These are phyloP conservation scores for Drosophila sp. DNA, from an alignment of 1,140 invertebrate species.

Conservation along the genomic window DNA sequence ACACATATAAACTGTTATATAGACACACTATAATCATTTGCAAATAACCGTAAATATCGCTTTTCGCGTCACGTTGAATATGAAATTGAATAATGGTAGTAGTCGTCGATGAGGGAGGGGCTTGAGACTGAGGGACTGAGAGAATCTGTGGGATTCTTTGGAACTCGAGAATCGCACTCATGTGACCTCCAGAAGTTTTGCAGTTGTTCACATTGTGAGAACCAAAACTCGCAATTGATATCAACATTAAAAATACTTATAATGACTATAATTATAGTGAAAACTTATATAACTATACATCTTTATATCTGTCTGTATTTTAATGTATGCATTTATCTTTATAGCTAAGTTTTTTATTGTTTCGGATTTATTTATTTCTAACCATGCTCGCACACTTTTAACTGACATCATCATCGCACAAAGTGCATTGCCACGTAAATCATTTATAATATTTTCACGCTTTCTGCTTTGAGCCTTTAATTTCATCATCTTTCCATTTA, in stretches of 20 bases:
- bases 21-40: conserved; percentile 58
- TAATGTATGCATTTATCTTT: conserved; percentile 10
- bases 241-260: conserved; percentile 57
- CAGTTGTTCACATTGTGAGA: conserved; percentile 45
- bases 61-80: conserved; percentile 61
- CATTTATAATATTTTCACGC: conserved; percentile 43
- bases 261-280: conserved; percentile 45
- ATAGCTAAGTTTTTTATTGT: conserved; percentile 23
- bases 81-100: conserved; percentile 27
- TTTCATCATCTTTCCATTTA: conserved; percentile 12
- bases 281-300: not conserved
- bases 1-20: conserved; percentile 31
- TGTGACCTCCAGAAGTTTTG: conserved; percentile 57
- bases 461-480: conserved; percentile 20
- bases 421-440: conserved; percentile 36
- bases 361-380: conserved; percentile 33
- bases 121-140: not conserved
- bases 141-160: conserved; percentile 39
- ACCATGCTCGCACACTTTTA: conserved; percentile 37
- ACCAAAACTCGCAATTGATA: conserved; percentile 60
- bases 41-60: conserved; percentile 72
- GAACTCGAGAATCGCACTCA: conserved; percentile 47
- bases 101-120: not conserved
- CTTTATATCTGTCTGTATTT: too few relatives aligned
- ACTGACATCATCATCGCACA: conserved; percentile 34